These are phyloP conservation scores for Chaetodon trifascialis DNA, from an alignment of 2,113 vertebrate species.

Conservation along the genomic window DNA sequence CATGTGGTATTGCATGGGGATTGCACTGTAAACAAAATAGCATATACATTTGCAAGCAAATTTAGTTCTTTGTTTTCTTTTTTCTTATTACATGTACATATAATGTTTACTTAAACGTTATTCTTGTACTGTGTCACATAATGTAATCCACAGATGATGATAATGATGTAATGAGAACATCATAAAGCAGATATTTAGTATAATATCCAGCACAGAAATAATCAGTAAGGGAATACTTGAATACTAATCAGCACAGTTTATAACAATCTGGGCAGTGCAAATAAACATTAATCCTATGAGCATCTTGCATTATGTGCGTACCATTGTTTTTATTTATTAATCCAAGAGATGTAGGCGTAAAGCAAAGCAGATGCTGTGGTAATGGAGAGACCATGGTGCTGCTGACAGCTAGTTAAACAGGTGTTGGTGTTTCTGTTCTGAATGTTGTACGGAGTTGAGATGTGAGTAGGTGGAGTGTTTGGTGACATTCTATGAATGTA, in stretches of 20 bases:
- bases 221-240: conserved; percentile 76
- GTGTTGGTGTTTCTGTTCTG: conserved; percentile 42
- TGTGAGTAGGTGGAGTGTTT: conserved; percentile 30
- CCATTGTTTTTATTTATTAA: conserved; percentile 65
- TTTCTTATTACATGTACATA: conserved; percentile 68
- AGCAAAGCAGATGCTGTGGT: conserved; percentile 17
- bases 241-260: conserved; percentile 70
- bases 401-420: background rate
- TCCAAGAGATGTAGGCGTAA: conserved; percentile 10
- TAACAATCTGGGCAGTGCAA: conserved; percentile 68
- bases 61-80: conserved; percentile 36
- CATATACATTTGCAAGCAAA: conserved; percentile 64
- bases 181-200: conserved; percentile 46
- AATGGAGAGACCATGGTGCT: background rate
- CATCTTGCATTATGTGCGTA: conserved; percentile 42
- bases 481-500: conserved; percentile 77
- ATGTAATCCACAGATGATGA: conserved; percentile 62
- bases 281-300: conserved; percentile 60
- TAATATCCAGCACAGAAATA: conserved; percentile 68
- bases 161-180: conserved; percentile 17
- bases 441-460: conserved; percentile 45
- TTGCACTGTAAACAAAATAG: conserved; percentile 69
- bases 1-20: conserved; percentile 80
- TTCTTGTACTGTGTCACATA: conserved; percentile 70
- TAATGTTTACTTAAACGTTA: conserved; percentile 72